Evolutionary conservation across 1,140 invertebrate species (phyloP).

Genomic region (Drosophila serrata): DNA sequence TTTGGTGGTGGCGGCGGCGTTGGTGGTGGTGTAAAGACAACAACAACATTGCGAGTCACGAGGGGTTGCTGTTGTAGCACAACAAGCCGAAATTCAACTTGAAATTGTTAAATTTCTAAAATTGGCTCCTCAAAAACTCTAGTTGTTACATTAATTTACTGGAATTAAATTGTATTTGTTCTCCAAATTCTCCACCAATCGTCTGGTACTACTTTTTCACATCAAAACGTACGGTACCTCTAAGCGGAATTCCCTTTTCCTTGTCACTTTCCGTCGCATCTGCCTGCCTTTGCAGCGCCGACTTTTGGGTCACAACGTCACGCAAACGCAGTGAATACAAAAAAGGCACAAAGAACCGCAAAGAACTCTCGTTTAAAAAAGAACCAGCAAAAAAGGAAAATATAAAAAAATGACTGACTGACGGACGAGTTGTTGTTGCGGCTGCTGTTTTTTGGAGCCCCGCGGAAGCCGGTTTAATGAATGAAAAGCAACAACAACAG

Average conservation of each 20-base stretch:
- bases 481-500: slow-evolving; percentile 74
- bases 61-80: slow-evolving; percentile 58
- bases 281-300: slow-evolving; percentile 45
- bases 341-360: slow-evolving; percentile 56
- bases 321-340: slow-evolving; percentile 47
- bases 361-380: slow-evolving; percentile 37
- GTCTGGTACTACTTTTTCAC: slow-evolving; percentile 4
- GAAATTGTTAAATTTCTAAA: slow-evolving; percentile 14
- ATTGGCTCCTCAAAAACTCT: background rate
- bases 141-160: slow-evolving; percentile 1
- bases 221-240: slow-evolving; percentile 54
- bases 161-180: background rate
- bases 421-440: slow-evolving; percentile 40
- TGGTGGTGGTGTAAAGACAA: slow-evolving; percentile 56
- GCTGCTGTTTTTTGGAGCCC: slow-evolving; percentile 52
- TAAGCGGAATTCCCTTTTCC: slow-evolving; percentile 66
- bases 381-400: slow-evolving; percentile 26
- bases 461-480: slow-evolving; percentile 82
- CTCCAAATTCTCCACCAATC: background rate
- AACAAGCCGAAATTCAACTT: too few relatives aligned
- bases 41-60: slow-evolving; percentile 16
- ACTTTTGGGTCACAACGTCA: slow-evolving; percentile 75
- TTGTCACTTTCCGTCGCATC: slow-evolving; percentile 40
- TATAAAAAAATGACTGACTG: slow-evolving; percentile 48
- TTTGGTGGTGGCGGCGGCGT: slow-evolving; percentile 63